Conservation (phyloP, 1,140 invertebrate species). For the Caenorhabditis inopinata region DNA sequence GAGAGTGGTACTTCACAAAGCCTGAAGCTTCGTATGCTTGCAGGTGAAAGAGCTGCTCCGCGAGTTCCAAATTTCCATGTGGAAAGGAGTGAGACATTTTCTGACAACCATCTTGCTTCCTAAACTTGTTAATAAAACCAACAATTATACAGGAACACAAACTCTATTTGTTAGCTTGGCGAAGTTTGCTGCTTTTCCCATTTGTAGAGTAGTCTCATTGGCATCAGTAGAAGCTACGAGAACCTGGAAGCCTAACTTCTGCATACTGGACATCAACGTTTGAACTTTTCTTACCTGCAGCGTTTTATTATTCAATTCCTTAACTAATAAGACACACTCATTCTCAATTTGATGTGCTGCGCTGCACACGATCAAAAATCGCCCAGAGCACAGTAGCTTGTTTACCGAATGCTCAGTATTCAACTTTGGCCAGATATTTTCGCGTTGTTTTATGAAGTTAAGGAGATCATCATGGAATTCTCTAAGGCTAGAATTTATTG, state of each 20-base stretch:
- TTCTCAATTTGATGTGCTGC: not conserved
- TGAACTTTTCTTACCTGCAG: too few species aligned
- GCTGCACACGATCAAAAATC: conserved; percentile 10
- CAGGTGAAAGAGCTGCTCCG: not conserved
- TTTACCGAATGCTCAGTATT: not conserved
- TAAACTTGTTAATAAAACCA: not conserved
- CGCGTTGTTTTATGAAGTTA: not conserved
- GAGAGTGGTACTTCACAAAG: not conserved
- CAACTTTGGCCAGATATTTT: not conserved
- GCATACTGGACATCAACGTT: too few species aligned
- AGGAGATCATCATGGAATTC: not conserved
- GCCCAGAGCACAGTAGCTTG: not conserved
- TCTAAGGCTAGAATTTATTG: not conserved
- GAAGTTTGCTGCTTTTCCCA: not conserved
- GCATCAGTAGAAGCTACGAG: not conserved
- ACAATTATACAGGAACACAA: not conserved
- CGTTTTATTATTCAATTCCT: not conserved
- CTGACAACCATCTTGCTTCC: not conserved
- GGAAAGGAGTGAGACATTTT: not conserved
- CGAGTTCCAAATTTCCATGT: not conserved
- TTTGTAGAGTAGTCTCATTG: not conserved
- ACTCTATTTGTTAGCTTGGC: not conserved
- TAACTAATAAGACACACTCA: not conserved
- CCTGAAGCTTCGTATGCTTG: not conserved
- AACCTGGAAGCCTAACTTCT: not conserved